Percentiles rank a stretch among this genome's conserved stretches.
These are phyloP conservation scores for Poecilia gillii DNA, from an alignment of 2,797 vertebrate species.

Conservation along the genomic window DNA sequence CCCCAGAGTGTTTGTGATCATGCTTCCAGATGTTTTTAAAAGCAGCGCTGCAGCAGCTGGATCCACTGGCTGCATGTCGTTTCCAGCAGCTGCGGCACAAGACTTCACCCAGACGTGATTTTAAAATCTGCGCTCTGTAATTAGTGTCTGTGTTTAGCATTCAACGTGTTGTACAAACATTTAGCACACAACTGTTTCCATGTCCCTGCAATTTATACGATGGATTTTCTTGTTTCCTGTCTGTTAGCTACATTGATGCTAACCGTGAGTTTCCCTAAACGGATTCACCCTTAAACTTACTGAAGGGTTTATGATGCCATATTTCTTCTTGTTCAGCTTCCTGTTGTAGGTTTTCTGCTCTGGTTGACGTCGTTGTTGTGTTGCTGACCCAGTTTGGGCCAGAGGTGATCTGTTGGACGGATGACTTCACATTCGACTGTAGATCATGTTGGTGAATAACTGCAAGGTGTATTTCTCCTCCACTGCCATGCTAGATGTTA, in stretches of 20 bases:
- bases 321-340: not conserved
- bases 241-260: not conserved
- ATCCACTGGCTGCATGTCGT: conserved; percentile 37
- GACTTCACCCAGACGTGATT: conserved; percentile 52
- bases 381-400: not conserved
- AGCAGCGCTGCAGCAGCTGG: conserved; percentile 55
- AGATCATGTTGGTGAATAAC: not conserved
- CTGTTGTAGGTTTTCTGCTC: not conserved
- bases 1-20: conserved; percentile 26
- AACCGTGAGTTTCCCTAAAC: not conserved
- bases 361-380: not conserved
- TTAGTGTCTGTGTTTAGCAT: conserved; percentile 39
- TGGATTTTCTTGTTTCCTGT: not conserved
- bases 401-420: not conserved
- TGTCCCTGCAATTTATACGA: not conserved
- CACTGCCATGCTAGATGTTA: not conserved
- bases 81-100: conserved; percentile 49
- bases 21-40: conserved; percentile 51
- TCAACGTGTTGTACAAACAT: conserved; percentile 11
- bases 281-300: not conserved
- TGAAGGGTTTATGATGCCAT: not conserved
- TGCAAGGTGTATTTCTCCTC: not conserved
- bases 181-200: conserved; percentile 8
- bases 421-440: not conserved
- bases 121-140: conserved; percentile 44